Percentiles rank a stretch among this genome's conserved stretches.
phyloP scores from a whole-genome alignment of 1,140 invertebrate species.

The Pectinophora gossypiella region DNA sequence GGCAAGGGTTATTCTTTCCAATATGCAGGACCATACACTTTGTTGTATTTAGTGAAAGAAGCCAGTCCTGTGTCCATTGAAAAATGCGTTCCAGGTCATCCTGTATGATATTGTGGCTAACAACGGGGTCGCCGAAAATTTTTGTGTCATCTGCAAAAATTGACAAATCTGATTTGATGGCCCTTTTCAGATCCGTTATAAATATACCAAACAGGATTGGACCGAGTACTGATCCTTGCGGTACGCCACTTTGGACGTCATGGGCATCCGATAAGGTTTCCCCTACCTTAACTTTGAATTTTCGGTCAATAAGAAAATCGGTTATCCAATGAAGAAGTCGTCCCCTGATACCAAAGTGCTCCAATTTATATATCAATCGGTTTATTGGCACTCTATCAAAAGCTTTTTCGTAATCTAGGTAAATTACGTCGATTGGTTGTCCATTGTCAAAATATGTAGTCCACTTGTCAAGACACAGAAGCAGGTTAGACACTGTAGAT shows the following conservation, averaged over 20 bases:
- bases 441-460: not conserved
- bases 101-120: not conserved
- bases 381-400: not conserved
- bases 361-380: not conserved
- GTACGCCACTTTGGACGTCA: not conserved
- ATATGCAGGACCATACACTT: not conserved
- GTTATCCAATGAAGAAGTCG: not conserved
- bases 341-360: not conserved
- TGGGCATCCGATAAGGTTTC: not conserved
- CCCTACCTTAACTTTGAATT: not conserved
- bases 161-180: not conserved
- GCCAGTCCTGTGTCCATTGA: not conserved
- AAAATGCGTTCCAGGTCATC: not conserved
- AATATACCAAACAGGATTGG: not conserved
- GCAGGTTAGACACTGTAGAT: not conserved
- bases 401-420: not conserved
- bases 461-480: not conserved
- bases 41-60: not conserved
- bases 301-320: not conserved
- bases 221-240: not conserved
- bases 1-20: not conserved
- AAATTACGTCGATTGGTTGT: not conserved
- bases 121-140: not conserved
- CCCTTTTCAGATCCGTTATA: not conserved
- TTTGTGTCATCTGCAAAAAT: not conserved